Conservation (phyloP, 2,888 invertebrate species). For the Heterodera filipjevi region DNA sequence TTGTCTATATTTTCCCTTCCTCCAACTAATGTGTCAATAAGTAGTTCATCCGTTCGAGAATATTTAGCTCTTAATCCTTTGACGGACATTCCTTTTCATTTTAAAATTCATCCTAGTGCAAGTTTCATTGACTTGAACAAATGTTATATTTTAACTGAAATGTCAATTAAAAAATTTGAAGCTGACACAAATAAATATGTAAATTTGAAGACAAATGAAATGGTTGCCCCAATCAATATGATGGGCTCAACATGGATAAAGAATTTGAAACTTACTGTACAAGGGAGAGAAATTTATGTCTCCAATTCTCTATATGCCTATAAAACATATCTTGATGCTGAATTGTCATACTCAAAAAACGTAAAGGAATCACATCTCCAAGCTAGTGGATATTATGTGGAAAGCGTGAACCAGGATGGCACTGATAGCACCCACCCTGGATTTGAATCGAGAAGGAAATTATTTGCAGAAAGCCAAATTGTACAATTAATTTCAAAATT, state of each 20-base stretch:
- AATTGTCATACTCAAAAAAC: not conserved
- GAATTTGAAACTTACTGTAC: not conserved
- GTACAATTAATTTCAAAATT: constrained; percentile 16
- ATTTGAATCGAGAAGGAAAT: not conserved
- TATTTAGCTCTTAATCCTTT: constrained; percentile 11
- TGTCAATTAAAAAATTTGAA: not conserved
- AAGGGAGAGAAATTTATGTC: not conserved
- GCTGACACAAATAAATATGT: not conserved
- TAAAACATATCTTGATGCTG: not conserved
- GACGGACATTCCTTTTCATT: constrained; percentile 19
- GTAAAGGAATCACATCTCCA: not conserved
- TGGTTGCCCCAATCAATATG: not conserved
- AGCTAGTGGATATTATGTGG: not conserved
- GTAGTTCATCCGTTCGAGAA: not conserved
- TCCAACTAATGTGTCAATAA: not conserved
- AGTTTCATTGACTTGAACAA: constrained; percentile 8
- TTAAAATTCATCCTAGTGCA: constrained; percentile 12
- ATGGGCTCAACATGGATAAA: not conserved
- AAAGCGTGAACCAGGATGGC: not conserved
- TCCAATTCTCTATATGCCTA: not conserved
- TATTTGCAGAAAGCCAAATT: not conserved
- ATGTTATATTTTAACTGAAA: constrained; percentile 1
- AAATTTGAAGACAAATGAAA: not conserved
- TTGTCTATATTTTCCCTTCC: not conserved
- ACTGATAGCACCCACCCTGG: not conserved